Conservation (phyloP, 2,888 invertebrate species). For the Himalopsyche anomala region DNA sequence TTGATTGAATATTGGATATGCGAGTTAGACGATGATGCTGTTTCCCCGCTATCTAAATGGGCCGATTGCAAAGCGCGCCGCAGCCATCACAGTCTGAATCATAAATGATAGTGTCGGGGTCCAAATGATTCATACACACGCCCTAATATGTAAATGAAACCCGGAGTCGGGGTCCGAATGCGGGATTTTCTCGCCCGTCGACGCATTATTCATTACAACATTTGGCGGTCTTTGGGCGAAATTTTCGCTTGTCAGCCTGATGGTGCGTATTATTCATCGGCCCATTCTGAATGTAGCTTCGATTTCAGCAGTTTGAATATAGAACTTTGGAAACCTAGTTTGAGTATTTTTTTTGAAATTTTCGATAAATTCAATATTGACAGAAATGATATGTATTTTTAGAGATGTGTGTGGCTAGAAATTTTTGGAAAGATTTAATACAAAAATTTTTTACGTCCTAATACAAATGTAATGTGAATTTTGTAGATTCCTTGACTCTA, state of each 20-base stretch:
- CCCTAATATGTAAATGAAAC: conserved; percentile 53
- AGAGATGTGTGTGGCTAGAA: too few species aligned
- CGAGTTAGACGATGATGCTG: conserved; percentile 21
- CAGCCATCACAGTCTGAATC: conserved; percentile 49
- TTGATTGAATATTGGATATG: conserved; percentile 43
- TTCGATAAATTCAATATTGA: too few species aligned
- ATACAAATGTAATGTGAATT: too few species aligned
- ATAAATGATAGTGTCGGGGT: conserved; percentile 46
- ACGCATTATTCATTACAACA: conserved; percentile 36
- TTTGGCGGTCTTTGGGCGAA: conserved; percentile 11
- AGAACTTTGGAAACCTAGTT: not conserved
- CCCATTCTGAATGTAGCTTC: not conserved
- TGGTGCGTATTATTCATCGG: conserved; percentile 9
- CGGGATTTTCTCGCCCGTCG: conserved; percentile 34
- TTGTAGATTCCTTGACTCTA: too few species aligned
- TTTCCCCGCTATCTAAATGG: conserved; percentile 49
- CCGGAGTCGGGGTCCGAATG: conserved; percentile 29
- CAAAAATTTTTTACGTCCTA: too few species aligned
- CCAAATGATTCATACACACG: conserved; percentile 48
- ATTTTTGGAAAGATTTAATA: too few species aligned
- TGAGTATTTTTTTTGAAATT: too few species aligned
- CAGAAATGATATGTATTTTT: too few species aligned
- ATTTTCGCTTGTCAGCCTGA: conserved; percentile 37
- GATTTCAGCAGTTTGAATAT: not conserved
- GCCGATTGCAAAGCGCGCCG: conserved; percentile 49